Percentiles rank a stretch among this genome's conserved stretches.
phyloP scores from a whole-genome alignment of 2,797 vertebrate species.

The Poeciliopsis paucimaculata region DNA sequence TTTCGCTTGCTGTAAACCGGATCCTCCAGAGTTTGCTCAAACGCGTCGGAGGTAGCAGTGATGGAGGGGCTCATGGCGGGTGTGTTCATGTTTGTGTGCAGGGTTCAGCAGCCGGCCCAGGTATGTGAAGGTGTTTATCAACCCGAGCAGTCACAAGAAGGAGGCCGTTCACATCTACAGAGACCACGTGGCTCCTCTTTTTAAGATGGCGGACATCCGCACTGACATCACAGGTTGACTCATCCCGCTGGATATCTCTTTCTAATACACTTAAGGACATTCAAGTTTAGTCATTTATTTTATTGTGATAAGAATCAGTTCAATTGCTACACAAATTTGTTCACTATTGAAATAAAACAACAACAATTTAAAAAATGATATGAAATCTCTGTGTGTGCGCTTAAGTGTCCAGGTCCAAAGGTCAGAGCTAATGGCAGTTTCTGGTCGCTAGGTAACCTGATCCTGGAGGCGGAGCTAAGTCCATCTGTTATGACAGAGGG shows the following conservation, averaged over 20 bases:
- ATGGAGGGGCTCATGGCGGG: neutral
- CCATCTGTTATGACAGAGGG: slow-evolving; percentile 71
- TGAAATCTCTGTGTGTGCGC: slow-evolving; percentile 31
- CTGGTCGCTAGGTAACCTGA: slow-evolving; percentile 71
- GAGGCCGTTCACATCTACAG: slow-evolving; percentile 89
- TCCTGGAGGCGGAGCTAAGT: slow-evolving; percentile 54
- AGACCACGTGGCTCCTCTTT: slow-evolving; percentile 90
- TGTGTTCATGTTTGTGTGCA: slow-evolving; percentile 14
- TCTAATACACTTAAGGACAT: neutral
- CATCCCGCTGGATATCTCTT: neutral
- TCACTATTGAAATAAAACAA: slow-evolving; percentile 16
- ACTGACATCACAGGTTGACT: slow-evolving; percentile 81
- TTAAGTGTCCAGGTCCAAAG: slow-evolving; percentile 60
- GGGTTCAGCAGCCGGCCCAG: slow-evolving; percentile 78
- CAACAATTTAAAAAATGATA: slow-evolving; percentile 2
- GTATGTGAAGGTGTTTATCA: slow-evolving; percentile 91
- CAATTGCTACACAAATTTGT: neutral
- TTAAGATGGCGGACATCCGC: slow-evolving; percentile 90
- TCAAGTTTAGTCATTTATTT: neutral
- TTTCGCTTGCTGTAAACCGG: neutral
- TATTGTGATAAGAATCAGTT: neutral
- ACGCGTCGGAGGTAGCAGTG: neutral
- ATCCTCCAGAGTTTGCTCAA: neutral
- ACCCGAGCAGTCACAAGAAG: slow-evolving; percentile 91
- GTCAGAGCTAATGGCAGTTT: slow-evolving; percentile 71